Evolutionary conservation across 2,113 vertebrate genomes (phyloP).

Genomic region (Pholis gunnellus): DNA sequence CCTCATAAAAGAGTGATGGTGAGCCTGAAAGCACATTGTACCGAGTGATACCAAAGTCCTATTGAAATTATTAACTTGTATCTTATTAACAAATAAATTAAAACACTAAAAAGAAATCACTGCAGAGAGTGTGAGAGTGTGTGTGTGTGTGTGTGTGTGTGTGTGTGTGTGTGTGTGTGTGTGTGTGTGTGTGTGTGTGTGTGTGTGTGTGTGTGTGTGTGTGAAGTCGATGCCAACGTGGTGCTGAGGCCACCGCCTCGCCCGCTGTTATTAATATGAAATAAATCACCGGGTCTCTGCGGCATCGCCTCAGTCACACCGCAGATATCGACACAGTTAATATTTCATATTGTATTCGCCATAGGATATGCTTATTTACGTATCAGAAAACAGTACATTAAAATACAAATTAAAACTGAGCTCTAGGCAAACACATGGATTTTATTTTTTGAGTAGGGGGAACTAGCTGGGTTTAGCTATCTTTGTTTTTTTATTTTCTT

Average conservation of each 20-base stretch:
- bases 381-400: conserved; percentile 76
- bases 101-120: not conserved
- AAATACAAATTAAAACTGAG: conserved; percentile 77
- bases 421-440: conserved; percentile 70
- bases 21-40: not conserved
- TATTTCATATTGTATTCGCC: conserved; percentile 81
- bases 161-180: conserved; percentile 31
- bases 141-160: conserved; percentile 30
- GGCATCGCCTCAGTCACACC: conserved; percentile 74
- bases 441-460: not conserved
- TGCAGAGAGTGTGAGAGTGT: not conserved
- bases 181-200: conserved; percentile 45
- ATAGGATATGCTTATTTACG: conserved; percentile 75
- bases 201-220: conserved; percentile 44
- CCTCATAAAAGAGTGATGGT: conserved; percentile 27
- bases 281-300: conserved; percentile 75
- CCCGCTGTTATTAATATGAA: conserved; percentile 72
- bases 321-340: conserved; percentile 80
- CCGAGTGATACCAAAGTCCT: not conserved
- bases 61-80: not conserved
- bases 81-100: conserved; percentile 28
- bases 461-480: conserved; percentile 36
- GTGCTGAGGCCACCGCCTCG: conserved; percentile 59
- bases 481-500: conserved; percentile 40
- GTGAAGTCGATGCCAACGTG: conserved; percentile 72